phyloP scores from a whole-genome alignment of 2,888 invertebrate genomes.

The Parelbella ahira region DNA sequence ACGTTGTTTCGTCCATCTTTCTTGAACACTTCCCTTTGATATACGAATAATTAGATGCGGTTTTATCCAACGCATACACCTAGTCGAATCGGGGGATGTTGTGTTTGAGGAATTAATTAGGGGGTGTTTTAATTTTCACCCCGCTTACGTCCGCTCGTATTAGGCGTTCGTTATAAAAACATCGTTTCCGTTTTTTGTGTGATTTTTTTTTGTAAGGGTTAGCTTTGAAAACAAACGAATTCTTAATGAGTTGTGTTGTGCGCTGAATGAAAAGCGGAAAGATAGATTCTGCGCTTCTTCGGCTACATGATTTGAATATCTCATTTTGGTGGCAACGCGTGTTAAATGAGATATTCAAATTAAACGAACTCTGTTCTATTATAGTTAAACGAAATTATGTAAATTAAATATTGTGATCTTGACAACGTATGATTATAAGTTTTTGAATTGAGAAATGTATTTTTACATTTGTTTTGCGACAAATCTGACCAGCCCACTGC shows the following conservation, averaged over 20 bases:
- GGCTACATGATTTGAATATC: conserved; percentile 33
- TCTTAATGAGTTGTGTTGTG: conserved; percentile 49
- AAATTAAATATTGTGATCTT: too few species aligned
- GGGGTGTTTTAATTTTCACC: conserved; percentile 52
- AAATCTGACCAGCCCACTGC: too few species aligned
- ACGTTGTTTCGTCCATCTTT: conserved; percentile 42
- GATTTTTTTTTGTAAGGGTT: too few species aligned
- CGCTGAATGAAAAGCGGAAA: conserved; percentile 30
- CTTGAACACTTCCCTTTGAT: conserved; percentile 47
- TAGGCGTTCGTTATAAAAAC: conserved; percentile 52
- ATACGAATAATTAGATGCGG: conserved; percentile 44
- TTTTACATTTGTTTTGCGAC: too few species aligned
- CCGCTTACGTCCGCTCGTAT: conserved; percentile 41
- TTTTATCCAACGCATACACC: conserved; percentile 34
- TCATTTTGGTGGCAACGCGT: conserved; percentile 25
- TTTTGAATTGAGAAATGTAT: too few species aligned
- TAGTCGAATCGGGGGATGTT: conserved; percentile 35
- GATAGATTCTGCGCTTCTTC: conserved; percentile 32
- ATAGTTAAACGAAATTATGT: conserved; percentile 13
- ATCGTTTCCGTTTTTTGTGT: conserved; percentile 40
- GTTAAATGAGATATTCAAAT: conserved; percentile 24
- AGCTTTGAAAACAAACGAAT: conserved; percentile 44
- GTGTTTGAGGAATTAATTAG: conserved; percentile 64
- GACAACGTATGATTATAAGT: too few species aligned
- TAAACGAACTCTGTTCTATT: conserved; percentile 9